phyloP scores from a whole-genome alignment of 2,888 invertebrate genomes.

The Lasius fuliginosus region DNA sequence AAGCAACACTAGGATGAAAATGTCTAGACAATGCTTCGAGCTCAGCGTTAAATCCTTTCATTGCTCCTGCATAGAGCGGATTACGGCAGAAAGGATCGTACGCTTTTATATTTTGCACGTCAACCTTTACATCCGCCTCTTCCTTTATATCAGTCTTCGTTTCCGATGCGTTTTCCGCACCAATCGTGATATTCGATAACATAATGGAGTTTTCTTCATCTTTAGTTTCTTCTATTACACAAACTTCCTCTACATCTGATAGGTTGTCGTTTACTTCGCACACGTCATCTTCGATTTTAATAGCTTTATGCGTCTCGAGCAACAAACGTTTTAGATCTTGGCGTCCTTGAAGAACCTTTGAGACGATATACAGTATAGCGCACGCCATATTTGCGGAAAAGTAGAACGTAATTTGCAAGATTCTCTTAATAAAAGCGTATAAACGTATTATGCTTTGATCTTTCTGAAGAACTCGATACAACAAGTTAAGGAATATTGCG shows the following conservation, averaged over 20 bases:
- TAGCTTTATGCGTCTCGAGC: conserved; percentile 46
- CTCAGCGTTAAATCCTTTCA: conserved; percentile 91
- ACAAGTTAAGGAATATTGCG: conserved; percentile 94
- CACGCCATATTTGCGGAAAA: conserved; percentile 93
- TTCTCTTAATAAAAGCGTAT: conserved; percentile 94
- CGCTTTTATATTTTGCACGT: conserved; percentile 76
- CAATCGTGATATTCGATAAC: conserved; percentile 74
- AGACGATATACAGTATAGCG: conserved; percentile 93
- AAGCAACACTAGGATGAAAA: conserved; percentile 96
- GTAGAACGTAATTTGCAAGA: conserved; percentile 91
- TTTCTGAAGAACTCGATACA: conserved; percentile 94
- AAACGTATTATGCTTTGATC: conserved; percentile 92
- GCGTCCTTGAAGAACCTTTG: conserved; percentile 87
- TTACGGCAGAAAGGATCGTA: conserved; percentile 93
- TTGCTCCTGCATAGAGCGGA: conserved; percentile 94
- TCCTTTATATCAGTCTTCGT: conserved; percentile 34
- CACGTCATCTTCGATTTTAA: conserved; percentile 48
- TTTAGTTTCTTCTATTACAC: conserved; percentile 36
- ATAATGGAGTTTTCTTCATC: conserved; percentile 65
- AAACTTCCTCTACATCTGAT: conserved; percentile 29
- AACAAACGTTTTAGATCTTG: conserved; percentile 75
- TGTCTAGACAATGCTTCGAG: conserved; percentile 91
- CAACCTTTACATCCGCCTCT: conserved; percentile 37
- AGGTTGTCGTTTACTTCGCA: conserved; percentile 37
- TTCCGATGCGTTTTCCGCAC: conserved; percentile 34